Evolutionary conservation across 2,113 vertebrate genomes (phyloP).

Genomic region (Hippoglossus stenolepis): DNA sequence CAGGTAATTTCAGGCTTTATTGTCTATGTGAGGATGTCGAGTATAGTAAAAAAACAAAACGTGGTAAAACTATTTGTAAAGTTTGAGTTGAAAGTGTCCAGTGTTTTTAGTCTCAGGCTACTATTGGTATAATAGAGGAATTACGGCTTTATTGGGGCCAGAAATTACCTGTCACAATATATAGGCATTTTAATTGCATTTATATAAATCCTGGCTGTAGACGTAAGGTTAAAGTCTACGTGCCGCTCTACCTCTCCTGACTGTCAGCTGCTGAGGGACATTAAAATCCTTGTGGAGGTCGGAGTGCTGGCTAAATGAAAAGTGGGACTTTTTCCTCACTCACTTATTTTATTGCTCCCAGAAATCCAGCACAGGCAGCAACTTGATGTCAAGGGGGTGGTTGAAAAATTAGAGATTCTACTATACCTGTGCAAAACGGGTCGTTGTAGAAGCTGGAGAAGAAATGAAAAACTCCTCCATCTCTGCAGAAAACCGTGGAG

Average conservation of each 20-base stretch:
- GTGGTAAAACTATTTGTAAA: too few relatives aligned
- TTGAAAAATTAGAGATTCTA: background rate
- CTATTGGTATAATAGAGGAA: too few relatives aligned
- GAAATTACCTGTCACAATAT: too few relatives aligned
- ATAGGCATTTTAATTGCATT: too few relatives aligned
- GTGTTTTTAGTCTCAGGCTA: too few relatives aligned
- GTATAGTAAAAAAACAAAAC: too few relatives aligned
- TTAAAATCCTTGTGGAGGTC: background rate
- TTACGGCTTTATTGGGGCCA: too few relatives aligned
- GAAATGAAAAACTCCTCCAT: background rate
- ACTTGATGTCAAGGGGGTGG: background rate
- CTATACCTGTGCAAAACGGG: background rate
- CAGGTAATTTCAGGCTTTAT: too few relatives aligned
- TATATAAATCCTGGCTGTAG: too few relatives aligned
- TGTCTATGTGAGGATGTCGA: too few relatives aligned
- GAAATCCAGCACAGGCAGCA: background rate
- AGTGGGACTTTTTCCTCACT: too few relatives aligned
- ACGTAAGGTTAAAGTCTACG: background rate
- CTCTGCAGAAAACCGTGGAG: background rate
- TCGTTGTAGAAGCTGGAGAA: background rate
- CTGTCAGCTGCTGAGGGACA: slow-evolving; percentile 2
- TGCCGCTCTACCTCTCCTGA: background rate
- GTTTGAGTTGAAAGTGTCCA: too few relatives aligned
- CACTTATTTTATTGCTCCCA: slow-evolving; percentile 8
- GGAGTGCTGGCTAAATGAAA: background rate